Conservation (phyloP, 2,113 vertebrate species). For the Plecturocebus donacophilus region DNA sequence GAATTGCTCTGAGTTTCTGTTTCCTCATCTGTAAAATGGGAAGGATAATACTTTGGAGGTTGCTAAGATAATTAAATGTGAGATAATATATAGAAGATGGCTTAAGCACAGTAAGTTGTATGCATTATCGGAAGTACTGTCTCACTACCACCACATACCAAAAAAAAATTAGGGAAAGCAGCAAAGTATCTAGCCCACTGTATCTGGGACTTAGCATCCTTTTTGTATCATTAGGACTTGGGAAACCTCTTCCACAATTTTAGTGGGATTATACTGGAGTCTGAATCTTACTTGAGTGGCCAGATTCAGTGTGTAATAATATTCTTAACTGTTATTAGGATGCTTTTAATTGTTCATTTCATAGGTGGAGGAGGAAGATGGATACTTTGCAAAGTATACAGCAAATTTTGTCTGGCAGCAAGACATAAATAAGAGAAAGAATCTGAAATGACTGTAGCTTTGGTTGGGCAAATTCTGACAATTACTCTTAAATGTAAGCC, state of each 20-base stretch:
- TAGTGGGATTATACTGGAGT: background rate
- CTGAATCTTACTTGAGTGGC: background rate
- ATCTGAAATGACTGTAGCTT: slow-evolving; percentile 36
- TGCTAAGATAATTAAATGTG: background rate
- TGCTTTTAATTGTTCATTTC: slow-evolving; percentile 21
- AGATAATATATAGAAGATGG: background rate
- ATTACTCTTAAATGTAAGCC: slow-evolving; percentile 25
- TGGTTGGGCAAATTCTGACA: background rate
- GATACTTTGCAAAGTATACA: background rate
- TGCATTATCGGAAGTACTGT: background rate
- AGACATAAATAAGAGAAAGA: slow-evolving; percentile 35
- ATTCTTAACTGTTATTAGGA: background rate
- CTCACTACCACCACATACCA: too few relatives aligned
- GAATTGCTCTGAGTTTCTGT: background rate
- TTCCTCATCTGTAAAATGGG: slow-evolving; percentile 29
- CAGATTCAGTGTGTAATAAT: background rate
- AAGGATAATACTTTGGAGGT: background rate
- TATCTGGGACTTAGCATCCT: background rate
- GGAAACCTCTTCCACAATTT: background rate
- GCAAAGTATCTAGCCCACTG: background rate
- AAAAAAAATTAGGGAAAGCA: background rate
- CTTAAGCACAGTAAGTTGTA: background rate
- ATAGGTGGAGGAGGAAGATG: background rate
- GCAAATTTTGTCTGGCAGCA: slow-evolving; percentile 27
- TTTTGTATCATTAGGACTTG: background rate